Conservation (phyloP, 2,888 invertebrate genomes). For the Scrobipalpa atriplicella region DNA sequence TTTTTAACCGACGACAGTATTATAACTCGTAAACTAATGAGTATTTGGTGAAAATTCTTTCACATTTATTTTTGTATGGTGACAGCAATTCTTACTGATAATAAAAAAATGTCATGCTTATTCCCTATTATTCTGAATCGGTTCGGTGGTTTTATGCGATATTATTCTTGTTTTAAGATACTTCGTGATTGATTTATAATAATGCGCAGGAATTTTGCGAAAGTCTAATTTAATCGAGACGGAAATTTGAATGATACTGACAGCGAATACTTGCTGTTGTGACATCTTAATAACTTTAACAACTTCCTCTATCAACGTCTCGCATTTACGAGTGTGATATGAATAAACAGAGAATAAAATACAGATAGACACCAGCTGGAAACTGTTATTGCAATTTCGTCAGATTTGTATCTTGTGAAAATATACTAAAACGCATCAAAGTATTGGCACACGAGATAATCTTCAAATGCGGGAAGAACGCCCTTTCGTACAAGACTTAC, state of each 20-base stretch:
- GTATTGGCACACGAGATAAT: slow-evolving; percentile 22
- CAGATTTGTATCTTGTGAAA: neutral
- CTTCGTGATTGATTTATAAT: slow-evolving; percentile 51
- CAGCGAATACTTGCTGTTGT: slow-evolving; percentile 16
- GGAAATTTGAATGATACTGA: slow-evolving; percentile 23
- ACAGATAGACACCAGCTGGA: neutral
- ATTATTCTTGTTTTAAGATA: slow-evolving; percentile 44
- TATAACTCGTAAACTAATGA: too few relatives aligned
- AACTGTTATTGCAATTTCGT: neutral
- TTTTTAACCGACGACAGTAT: too few relatives aligned
- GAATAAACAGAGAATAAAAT: slow-evolving; percentile 10
- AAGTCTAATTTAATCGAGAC: slow-evolving; percentile 24
- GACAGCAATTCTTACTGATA: too few relatives aligned
- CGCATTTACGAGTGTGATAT: slow-evolving; percentile 15
- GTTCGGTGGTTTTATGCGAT: slow-evolving; percentile 38
- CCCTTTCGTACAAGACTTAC: slow-evolving; percentile 60
- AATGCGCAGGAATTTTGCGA: slow-evolving; percentile 21
- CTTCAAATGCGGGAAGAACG: slow-evolving; percentile 32
- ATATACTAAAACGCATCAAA: neutral
- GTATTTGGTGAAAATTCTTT: too few relatives aligned
- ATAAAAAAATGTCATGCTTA: too few relatives aligned
- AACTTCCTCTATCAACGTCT: slow-evolving; percentile 21
- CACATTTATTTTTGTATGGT: too few relatives aligned
- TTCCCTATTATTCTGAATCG: slow-evolving; percentile 56
- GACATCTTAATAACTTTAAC: slow-evolving; percentile 16